These are phyloP conservation scores for Valencia hispanica DNA, from an alignment of 2,797 vertebrate species.

Conservation along the genomic window DNA sequence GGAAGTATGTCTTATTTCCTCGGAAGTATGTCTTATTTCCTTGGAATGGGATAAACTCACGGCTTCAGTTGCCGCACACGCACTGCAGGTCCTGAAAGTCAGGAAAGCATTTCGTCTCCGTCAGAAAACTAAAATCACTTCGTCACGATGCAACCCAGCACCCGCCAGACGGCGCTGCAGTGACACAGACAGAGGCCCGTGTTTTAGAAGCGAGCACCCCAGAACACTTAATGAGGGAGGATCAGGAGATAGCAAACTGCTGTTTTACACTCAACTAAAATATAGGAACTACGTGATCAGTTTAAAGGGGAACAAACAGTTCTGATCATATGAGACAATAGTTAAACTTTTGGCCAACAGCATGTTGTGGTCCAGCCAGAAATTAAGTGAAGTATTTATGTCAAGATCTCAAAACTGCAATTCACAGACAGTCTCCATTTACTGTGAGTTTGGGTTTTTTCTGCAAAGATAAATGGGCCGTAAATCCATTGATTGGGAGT, in stretches of 20 bases:
- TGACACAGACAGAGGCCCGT: slow-evolving; percentile 19
- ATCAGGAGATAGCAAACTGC: neutral
- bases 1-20: neutral
- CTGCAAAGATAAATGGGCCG: neutral
- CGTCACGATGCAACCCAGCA: neutral
- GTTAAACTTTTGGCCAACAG: neutral
- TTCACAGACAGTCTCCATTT: neutral
- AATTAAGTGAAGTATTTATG: neutral
- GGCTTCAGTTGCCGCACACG: slow-evolving; percentile 19
- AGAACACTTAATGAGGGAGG: too few relatives aligned
- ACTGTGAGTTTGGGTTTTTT: neutral
- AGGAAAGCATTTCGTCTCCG: slow-evolving; percentile 24
- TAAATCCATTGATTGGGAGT: neutral
- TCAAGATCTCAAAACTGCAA: neutral
- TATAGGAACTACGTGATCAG: neutral
- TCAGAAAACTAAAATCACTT: slow-evolving; percentile 15
- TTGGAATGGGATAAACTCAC: neutral
- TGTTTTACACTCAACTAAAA: neutral
- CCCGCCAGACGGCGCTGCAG: slow-evolving; percentile 65
- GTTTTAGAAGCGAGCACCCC: slow-evolving; percentile 17
- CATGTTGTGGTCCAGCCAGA: neutral
- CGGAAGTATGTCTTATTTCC: neutral
- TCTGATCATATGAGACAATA: neutral
- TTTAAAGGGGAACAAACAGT: too few relatives aligned
- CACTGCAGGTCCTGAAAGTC: slow-evolving; percentile 22